Base-by-base conservation (phyloP, 1,140 invertebrate genomes). In the Drosophila leontia region DNA sequence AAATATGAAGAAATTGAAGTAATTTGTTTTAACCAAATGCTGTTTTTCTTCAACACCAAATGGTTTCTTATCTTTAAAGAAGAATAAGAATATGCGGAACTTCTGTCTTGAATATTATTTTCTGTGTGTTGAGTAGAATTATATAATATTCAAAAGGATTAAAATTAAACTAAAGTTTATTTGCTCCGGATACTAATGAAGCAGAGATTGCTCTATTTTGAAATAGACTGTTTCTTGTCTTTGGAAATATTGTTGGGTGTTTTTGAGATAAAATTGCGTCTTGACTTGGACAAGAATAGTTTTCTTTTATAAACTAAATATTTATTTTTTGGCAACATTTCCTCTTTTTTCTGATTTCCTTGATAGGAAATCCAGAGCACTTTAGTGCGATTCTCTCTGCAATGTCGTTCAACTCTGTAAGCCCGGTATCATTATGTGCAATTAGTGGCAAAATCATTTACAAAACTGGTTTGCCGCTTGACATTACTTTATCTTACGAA, bases 381-480 rank as follows among this genome's bases (percentile, higher is more conserved):
- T 50, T n/a, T 23, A 42, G 19, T 34, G 9, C 35, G 13, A 35
- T 42, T 53, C 37, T 35, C 11, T 1, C 3, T 29, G 44, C 15
- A 42, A 58, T 60, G 70, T 74, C 70, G 69, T 74, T 74, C 70
- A 74, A 74, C 70, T 74, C 41, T 60, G 53, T 32, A 60, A 42
- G 35, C 17, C 57, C 39, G 19, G 39, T 50, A 29, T 60, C 45
- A 42, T 72, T 72, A 44, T 26, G 15, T 37, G 53, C 64, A 50
- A 60, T 72, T 51, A 71, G 48, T 51, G 67, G 37, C 19, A 32
- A 60, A 60, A 51, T 71, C 37, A 72, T 51, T 68, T 60, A 39
- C 53, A 48, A 42, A 72, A 74, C 70, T 51, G 70, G 70, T 72
- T 74, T 60, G 55, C 56, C 7, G 67, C n/a, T 42, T 60, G 67